These are phyloP conservation scores for Pangasianodon gigas DNA, from an alignment of 2,113 vertebrate species.

Conservation along the genomic window DNA sequence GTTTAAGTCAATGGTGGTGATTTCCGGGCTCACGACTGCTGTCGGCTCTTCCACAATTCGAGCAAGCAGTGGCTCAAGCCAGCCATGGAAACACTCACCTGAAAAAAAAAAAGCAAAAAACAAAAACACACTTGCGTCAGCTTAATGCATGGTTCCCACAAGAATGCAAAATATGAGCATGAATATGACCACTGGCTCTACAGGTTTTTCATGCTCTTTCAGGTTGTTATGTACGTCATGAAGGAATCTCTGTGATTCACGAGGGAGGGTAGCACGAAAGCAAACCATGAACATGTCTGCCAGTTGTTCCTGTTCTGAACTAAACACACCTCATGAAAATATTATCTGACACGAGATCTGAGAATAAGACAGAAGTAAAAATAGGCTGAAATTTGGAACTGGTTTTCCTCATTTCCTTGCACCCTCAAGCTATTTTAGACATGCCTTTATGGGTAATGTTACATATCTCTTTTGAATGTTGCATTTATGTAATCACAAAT, in stretches of 20 bases:
- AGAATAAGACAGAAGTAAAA: neutral
- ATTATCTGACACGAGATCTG: neutral
- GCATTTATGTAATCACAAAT: neutral
- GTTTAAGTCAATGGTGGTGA: conserved; percentile 88
- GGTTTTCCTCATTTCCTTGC: neutral
- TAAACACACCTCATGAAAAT: neutral
- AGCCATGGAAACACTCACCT: conserved; percentile 96
- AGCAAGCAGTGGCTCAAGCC: conserved; percentile 89
- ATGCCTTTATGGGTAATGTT: neutral
- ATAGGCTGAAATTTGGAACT: neutral
- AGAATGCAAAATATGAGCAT: neutral
- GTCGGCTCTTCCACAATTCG: conserved; percentile 90
- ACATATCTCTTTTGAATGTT: neutral
- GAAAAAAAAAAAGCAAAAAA: neutral
- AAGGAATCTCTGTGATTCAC: no score
- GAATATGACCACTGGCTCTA: neutral
- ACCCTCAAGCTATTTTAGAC: neutral
- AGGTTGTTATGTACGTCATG: neutral
- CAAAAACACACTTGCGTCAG: no score
- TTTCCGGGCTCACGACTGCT: conserved; percentile 91
- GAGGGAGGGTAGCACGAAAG: neutral
- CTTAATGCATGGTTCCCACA: no score
- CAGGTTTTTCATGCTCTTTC: neutral
- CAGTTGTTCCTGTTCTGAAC: neutral
- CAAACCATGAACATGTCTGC: neutral